Evolutionary conservation across 2,888 invertebrate genomes (phyloP), one percentile per base, ranked within the genome.

Genomic region (Orchesella flavescens): DNA sequence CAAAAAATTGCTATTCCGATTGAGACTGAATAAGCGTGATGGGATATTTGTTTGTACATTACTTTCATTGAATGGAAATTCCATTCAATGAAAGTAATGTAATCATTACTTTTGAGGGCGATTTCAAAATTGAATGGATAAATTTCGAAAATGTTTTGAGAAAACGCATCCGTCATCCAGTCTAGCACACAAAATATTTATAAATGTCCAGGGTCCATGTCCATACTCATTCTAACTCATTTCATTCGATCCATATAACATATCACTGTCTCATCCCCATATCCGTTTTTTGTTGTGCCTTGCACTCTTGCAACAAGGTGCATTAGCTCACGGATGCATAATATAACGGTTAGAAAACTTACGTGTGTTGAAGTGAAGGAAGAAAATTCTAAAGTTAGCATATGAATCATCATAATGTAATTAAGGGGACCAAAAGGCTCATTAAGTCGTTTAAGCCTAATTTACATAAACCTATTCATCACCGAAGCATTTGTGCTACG

Each of bases 401-500:
- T 7, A 74, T 75, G 66, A 65, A 66, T 65, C 75, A 75, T 75
- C 66, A 75, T 75, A 75, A 75, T 75, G 75, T 75, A 75, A 75
- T 75, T 75, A 75, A 55, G 75, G 49, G 55, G 55, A 75, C 53
- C 65, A 75, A 75, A n/a, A 75, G 34, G 53, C 65, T 65, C 75
- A 75, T 75, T 75, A 75, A 75, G 65, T 75, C 75, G 75, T 75
- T 75, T 75, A 75, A 53, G 75, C 65, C 66, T 66, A 75, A 63
- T 75, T 75, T 75, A 43, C 75, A 75, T 75, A 66, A 66, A 75
- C 63, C 75, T 65, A 75, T 75, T 75, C 75, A 65, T 75, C 66
- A 74, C 63, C 34, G 43, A 34, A 17, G 57, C n/a, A n/a, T n/a
- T n/a, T 57, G n/a, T 46, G 46, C 13, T 46, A 7, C 46, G 9